A percentile compares a stretch with the other conserved stretches of the same genome.
Conservation (phyloP, 2,797 vertebrate species). For the Coluber constrictor region DNA sequence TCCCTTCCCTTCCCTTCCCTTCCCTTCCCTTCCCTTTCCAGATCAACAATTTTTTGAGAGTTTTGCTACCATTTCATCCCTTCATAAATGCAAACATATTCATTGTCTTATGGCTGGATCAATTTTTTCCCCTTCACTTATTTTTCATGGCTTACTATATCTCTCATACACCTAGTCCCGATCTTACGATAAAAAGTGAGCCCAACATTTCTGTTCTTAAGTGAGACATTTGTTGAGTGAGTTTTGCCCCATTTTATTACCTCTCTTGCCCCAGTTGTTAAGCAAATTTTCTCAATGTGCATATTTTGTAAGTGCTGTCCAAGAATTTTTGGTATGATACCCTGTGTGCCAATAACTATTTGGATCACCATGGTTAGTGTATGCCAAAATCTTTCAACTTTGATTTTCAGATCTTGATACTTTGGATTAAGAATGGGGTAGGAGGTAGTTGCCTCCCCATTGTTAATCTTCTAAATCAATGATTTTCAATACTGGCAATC, state of each 20-base stretch:
- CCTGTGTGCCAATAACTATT: background rate
- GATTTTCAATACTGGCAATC: background rate
- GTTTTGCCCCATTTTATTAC: too few species aligned
- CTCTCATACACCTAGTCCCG: too few species aligned
- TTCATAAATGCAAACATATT: background rate
- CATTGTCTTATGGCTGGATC: background rate
- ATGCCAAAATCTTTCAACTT: background rate
- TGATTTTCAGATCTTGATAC: background rate
- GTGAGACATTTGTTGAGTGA: too few species aligned
- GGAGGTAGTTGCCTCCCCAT: background rate
- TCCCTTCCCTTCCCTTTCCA: background rate
- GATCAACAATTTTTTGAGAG: too few species aligned
- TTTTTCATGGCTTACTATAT: background rate
- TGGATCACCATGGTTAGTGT: background rate
- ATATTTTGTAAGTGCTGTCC: background rate
- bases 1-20: background rate
- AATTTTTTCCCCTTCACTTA: background rate
- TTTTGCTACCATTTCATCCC: background rate
- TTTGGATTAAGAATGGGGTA: background rate
- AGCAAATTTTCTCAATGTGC: background rate
- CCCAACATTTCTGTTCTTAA: too few species aligned
- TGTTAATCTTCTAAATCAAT: background rate
- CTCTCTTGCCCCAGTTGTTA: too few species aligned
- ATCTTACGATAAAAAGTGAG: too few species aligned
- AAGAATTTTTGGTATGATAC: background rate